phyloP scores from a whole-genome alignment of 2,113 vertebrate species.

The Danio rerio region DNA sequence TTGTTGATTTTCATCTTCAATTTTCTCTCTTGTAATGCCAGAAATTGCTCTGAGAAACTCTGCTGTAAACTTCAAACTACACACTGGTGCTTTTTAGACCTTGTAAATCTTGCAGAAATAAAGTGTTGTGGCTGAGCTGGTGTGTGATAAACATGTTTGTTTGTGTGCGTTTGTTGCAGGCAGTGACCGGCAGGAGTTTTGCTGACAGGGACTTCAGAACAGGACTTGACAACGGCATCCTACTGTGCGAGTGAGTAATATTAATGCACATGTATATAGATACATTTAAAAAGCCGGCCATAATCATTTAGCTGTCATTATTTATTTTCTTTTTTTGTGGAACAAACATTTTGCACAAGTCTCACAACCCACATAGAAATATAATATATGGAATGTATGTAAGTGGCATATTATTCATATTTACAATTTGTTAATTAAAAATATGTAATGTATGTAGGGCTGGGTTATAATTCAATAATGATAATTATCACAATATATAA shows the following conservation, averaged over 20 bases:
- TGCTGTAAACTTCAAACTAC: neutral
- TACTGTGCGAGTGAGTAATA: conserved; percentile 95
- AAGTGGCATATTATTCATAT: no score
- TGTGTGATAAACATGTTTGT: conserved; percentile 13
- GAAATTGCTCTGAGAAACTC: neutral
- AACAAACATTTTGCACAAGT: no score
- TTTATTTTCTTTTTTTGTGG: no score
- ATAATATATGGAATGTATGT: no score
- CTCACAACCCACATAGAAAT: no score
- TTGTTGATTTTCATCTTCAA: conserved; percentile 25
- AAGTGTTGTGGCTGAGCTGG: neutral
- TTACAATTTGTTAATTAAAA: no score
- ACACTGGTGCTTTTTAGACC: neutral
- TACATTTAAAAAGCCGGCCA: no score
- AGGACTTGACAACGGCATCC: conserved; percentile 76
- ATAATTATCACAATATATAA: no score
- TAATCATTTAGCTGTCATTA: no score
- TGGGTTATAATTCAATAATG: no score
- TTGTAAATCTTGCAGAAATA: neutral
- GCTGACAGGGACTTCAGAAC: conserved; percentile 89
- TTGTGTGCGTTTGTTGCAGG: conserved; percentile 70
- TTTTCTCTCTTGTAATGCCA: conserved; percentile 30
- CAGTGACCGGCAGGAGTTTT: conserved; percentile 91
- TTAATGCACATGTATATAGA: neutral
- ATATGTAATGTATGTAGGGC: no score